Conservation (phyloP, 2,113 vertebrate genomes). For the Onychorhynchus coronatus region DNA sequence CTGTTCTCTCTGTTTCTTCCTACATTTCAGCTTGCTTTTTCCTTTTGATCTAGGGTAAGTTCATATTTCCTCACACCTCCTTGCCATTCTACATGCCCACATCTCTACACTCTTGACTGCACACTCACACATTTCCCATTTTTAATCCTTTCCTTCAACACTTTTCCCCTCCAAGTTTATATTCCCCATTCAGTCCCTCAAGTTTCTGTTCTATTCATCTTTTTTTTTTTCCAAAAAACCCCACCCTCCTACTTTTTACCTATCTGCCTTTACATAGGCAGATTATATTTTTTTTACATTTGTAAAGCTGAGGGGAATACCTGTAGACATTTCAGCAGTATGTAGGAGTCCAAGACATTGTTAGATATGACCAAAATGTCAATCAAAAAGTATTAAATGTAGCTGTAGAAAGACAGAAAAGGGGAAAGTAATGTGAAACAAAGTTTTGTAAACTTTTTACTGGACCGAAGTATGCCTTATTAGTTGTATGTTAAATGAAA, state of each 20-base stretch:
- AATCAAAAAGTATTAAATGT: not conserved
- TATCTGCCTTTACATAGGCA: not conserved
- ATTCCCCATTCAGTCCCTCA: not conserved
- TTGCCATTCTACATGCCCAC: not conserved
- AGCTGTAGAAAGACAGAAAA: not conserved
- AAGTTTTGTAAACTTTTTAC: not conserved
- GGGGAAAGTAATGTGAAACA: not conserved
- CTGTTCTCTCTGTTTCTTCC: not conserved
- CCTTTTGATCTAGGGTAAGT: not conserved
- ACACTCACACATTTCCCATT: fast-evolving
- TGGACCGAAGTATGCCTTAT: not conserved
- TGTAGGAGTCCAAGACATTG: not conserved
- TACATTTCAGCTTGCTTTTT: not conserved
- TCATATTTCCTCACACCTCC: not conserved
- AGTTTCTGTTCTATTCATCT: not conserved
- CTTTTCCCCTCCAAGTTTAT: not conserved
- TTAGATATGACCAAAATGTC: not conserved
- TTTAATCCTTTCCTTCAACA: not conserved
- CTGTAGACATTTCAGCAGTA: not conserved
- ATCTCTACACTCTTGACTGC: not conserved
- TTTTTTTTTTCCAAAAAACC: not conserved
- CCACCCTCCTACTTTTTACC: not conserved
- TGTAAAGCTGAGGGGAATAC: not conserved
- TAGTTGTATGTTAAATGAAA: not conserved
- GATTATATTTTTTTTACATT: not conserved